Conservation (phyloP, 2,113 vertebrate genomes). For the Poecilia latipinna region DNA sequence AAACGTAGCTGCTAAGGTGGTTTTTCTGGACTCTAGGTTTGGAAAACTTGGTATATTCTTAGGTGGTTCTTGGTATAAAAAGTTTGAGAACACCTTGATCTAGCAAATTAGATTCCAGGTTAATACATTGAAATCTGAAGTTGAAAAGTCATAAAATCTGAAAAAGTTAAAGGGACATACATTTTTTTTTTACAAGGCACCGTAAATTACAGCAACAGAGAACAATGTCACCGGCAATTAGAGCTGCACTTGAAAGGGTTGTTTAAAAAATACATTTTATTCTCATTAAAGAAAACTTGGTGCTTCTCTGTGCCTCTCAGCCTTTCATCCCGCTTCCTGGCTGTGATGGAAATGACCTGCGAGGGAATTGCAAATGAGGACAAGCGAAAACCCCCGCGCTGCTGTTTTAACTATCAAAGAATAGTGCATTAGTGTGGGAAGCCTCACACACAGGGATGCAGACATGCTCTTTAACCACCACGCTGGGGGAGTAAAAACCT, state of each 20-base stretch:
- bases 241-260: not conserved
- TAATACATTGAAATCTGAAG: not conserved
- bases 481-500: constrained; percentile 6
- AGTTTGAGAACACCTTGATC: no score
- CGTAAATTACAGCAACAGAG: not conserved
- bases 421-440: constrained; percentile 52
- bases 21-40: no score
- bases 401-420: constrained; percentile 61
- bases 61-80: not conserved
- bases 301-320: constrained; percentile 23
- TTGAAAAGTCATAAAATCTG: not conserved
- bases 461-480: constrained; percentile 56
- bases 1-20: no score
- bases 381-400: constrained; percentile 56
- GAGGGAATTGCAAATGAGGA: constrained; percentile 71
- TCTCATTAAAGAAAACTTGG: constrained; percentile 21
- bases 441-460: constrained; percentile 10
- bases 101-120: no score
- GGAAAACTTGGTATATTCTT: not conserved
- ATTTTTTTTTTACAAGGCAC: not conserved
- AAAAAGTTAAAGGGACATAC: not conserved
- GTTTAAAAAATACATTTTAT: not conserved
- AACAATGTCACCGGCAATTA: not conserved
- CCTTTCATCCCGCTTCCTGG: constrained; percentile 16
- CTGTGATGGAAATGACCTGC: constrained; percentile 65